Evolutionary conservation across 1,140 invertebrate genomes (phyloP), one percentile per base, ranked within the genome.

Genomic region (Pararge aegeria): DNA sequence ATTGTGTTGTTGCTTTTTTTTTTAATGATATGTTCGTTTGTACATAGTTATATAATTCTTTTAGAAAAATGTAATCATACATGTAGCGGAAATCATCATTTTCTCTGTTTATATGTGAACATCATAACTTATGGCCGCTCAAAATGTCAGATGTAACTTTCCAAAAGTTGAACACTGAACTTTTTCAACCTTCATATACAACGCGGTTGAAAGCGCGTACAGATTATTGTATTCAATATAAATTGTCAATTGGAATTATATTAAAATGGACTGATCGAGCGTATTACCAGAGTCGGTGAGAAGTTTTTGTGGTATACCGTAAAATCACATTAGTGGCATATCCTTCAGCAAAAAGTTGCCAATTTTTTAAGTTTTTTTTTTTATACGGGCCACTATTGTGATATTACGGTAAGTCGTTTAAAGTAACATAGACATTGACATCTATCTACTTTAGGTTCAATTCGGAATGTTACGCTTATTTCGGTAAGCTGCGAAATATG

Each of bases 361-460:
- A 24, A 4, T 24, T 4, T 24, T 24, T 4, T 24, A 24, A 24
- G 3, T 2, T 24, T 24, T 24, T 44, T 48, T 16, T 48, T 48
- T 27, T 42, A 48, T 42, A 56, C 46, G 48, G 9, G 16, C 48
- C 21, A 20, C 20, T 13, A 20, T 29, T 51, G 49, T 29, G 27
- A 13, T n/a, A 30, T 18, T 30, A 16, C 12, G 49, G 50, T 16
- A 21, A 20, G 15, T 34, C n/a, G 30, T 9, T 27, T 54, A 9
- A 38, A 42, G 20, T 54, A 42, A 42, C 10, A 21, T 54, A 54
- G 52, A 54, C 52, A 42, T 44, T 53, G n/a, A 16, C 29, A 27
- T 42, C 52, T 54, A 37, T 54, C 10, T 40, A 18, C 5, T 27
- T 54, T 18, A 54, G 52, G 52, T 42, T 54, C 13, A 38, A 37